Base-by-base conservation (phyloP, 2,888 invertebrate species). In the Drosophila dives region DNA sequence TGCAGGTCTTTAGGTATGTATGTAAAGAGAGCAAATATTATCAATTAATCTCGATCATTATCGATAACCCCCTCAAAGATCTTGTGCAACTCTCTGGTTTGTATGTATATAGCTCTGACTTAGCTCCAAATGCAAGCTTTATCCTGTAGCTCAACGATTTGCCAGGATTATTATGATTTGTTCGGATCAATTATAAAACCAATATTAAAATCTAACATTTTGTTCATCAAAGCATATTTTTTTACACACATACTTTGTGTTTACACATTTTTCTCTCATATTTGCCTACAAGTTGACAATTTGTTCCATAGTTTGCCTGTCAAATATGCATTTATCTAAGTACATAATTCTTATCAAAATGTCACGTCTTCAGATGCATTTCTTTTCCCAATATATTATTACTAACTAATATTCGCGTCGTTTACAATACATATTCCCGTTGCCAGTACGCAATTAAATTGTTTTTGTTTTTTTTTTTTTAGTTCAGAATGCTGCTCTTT, bases 1-100 rank as follows among this genome's bases (percentile, higher is more conserved):
- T 81, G 77, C 84, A 81, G 64, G 63, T 78, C 75, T 61, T 77
- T 66, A 72, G 62, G 61, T 73, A 71, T 68, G 72, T 68, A 64
- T 15, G 45, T 1, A 45, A 23, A 15, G 45, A 15, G 23, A 15
- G 45, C 29, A 29, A 29, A 29, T 6, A 29, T 29, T 29, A 29
- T 29, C 29, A 6, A 29, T 29, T 29, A 29, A 29, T 29, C 29
- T 29, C 5, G 45, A 45, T 15, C 8, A 15, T 8, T 0, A 23
- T 45, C 45, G 45, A 45, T 45, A 23, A 15, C 1, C 4, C 8
- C 8, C 45, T 23, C 45, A 23, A 15, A 45, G 23, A 23, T 15
- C 15, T 23, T 29, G 29, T 29, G 45, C 45, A 0, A 23, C 45
- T 45, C 45, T 23, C 23, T 45, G 45, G 45, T 20, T 8, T 23